Evolutionary conservation across 1,140 invertebrate species (phyloP).

Genomic region (Pemphigus obesinymphae): DNA sequence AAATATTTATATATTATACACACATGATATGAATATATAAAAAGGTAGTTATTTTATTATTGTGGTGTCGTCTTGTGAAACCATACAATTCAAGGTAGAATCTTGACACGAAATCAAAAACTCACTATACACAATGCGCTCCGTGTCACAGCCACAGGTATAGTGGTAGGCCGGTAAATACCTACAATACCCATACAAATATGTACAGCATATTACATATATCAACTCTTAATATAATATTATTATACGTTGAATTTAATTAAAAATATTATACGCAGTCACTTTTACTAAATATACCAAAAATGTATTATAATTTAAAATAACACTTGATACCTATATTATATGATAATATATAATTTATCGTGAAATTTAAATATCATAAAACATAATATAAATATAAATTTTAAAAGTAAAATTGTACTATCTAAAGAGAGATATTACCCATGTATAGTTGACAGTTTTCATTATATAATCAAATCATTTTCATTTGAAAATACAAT

Average conservation of each 20-base stretch:
- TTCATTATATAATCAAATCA: no score
- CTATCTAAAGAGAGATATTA: no score
- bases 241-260: neutral
- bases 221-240: neutral
- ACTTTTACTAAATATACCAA: neutral
- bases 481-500: no score
- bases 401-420: neutral
- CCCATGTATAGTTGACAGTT: no score
- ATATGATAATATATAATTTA: no score
- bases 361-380: no score
- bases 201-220: neutral
- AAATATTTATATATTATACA: neutral
- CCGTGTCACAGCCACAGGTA: neutral
- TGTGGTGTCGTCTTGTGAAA: neutral
- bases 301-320: neutral
- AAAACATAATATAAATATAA: neutral
- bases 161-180: neutral
- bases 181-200: neutral
- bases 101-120: constrained; percentile 9
- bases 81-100: constrained; percentile 1
- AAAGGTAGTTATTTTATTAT: neutral
- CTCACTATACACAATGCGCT: neutral
- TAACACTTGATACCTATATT: no score
- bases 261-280: neutral
- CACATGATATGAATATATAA: neutral